phyloP scores from a whole-genome alignment of 1,140 invertebrate genomes.

The Drosophila chauvacae region DNA sequence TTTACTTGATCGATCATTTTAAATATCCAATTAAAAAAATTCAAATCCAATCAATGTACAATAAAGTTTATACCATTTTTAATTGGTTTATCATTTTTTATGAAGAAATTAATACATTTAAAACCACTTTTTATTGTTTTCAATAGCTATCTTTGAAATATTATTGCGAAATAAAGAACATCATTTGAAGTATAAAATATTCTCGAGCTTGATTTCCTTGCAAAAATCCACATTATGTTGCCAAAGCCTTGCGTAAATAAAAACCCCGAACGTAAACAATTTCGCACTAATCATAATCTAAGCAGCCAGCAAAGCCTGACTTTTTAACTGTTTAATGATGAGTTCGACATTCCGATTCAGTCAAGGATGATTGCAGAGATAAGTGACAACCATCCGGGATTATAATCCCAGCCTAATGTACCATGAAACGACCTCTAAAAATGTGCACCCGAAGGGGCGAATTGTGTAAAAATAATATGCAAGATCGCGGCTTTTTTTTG shows the following conservation, averaged over 20 bases:
- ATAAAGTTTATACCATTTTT: background rate
- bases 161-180: background rate
- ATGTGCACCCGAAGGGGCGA: slow-evolving; percentile 21
- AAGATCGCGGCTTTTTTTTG: slow-evolving; percentile 14
- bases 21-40: background rate
- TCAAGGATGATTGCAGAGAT: slow-evolving; percentile 54
- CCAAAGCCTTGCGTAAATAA: slow-evolving; percentile 7
- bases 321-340: slow-evolving; percentile 48
- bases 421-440: slow-evolving; percentile 78
- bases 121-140: background rate
- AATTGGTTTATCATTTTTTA: background rate
- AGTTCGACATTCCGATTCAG: slow-evolving; percentile 24
- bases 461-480: slow-evolving; percentile 39
- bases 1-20: background rate
- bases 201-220: background rate
- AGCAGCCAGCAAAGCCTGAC: slow-evolving; percentile 22
- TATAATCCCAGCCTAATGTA: slow-evolving; percentile 56
- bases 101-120: background rate
- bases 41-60: background rate
- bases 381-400: slow-evolving; percentile 30
- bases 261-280: background rate
- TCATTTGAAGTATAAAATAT: background rate
- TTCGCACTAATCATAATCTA: slow-evolving; percentile 5
- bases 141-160: background rate
- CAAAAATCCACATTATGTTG: slow-evolving; percentile 6